Base-by-base conservation (phyloP, 2,888 invertebrate genomes). In the Alitta virens region DNA sequence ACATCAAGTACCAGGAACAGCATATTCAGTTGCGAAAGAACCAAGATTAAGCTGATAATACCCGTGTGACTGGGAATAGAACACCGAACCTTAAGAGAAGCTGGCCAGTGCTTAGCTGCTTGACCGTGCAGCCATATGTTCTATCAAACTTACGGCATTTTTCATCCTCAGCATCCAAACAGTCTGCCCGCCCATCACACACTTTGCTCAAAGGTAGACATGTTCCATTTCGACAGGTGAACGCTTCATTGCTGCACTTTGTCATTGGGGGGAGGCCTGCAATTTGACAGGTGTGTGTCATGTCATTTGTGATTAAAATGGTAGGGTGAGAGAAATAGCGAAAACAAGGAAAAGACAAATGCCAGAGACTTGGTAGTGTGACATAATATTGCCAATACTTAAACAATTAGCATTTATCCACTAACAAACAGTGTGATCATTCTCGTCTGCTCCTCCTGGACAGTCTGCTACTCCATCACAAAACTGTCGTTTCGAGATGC, bases 141-240 rank as follows among this genome's bases (percentile, higher is more conserved):
- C n/a, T n/a, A n/a, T n/a, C n/a, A 21, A 5, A 83, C 85, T 84
- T 80, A 86, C 86, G 93, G 76, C 94, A 95, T 57, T 94, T 94
- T 56, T 26, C 23, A 46, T 67, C 64, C 24, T 67, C 67, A 2
- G 63, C 60, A 1, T 91, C 91, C 1, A 85, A 86, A 80, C 92
- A 92, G 74, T 92, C 89, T 71, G 87, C 83, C 63, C 84, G 83
- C 25, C 89, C 90, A 84, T 92, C 90, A 79, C 92, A 93, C 59
- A 92, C 85, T 71, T 87, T 86, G 16, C 24, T 1, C 52, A 18
- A 14, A 0, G 24, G 3, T n/a, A 65, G 56, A 43, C 67, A 67
- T 7, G 33, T 46, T 2, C 40, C 49, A 21, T 64, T 64, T 2
- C 21, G 42, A 43, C 64, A 64, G n/a, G 26, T 61, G 43, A 57